phyloP scores from a whole-genome alignment of 1,140 invertebrate species.

The Samia ricini region DNA sequence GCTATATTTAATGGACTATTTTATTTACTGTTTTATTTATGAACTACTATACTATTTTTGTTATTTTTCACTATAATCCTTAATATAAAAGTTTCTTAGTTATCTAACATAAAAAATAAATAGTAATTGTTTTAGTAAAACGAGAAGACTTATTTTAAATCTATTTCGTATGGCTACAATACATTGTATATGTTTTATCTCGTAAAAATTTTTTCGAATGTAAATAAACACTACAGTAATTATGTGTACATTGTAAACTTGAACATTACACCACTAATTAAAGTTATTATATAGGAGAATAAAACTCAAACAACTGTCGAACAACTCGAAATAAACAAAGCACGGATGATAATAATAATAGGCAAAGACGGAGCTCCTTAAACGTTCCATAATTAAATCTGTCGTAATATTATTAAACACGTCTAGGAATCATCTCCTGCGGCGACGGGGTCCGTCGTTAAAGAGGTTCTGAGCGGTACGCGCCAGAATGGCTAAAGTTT shows the following conservation, averaged over 20 bases:
- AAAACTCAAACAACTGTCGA: constrained; percentile 20
- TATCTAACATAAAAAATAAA: too few relatives aligned
- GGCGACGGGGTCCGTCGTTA: constrained; percentile 73
- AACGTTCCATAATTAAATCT: constrained; percentile 76
- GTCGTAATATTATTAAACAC: constrained; percentile 77
- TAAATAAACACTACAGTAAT: too few relatives aligned
- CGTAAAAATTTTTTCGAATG: too few relatives aligned
- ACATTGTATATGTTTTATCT: too few relatives aligned
- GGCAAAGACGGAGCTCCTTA: constrained; percentile 44
- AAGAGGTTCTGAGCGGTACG: constrained; percentile 65
- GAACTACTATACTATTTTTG: not conserved
- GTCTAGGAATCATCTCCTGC: constrained; percentile 75
- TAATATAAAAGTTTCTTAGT: too few relatives aligned
- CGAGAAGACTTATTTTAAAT: too few relatives aligned
- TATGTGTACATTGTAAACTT: too few relatives aligned
- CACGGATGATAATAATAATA: constrained; percentile 56
- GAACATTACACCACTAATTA: not conserved
- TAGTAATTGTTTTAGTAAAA: too few relatives aligned
- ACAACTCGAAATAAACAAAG: constrained; percentile 40
- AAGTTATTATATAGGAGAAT: constrained; percentile 14
- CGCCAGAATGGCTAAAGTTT: constrained; percentile 72
- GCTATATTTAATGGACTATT: not conserved
- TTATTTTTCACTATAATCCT: too few relatives aligned
- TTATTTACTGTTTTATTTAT: not conserved
- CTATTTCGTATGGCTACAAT: too few relatives aligned